Evolutionary conservation across 1,140 invertebrate species (phyloP).

Genomic region (Metaphire vulgaris): DNA sequence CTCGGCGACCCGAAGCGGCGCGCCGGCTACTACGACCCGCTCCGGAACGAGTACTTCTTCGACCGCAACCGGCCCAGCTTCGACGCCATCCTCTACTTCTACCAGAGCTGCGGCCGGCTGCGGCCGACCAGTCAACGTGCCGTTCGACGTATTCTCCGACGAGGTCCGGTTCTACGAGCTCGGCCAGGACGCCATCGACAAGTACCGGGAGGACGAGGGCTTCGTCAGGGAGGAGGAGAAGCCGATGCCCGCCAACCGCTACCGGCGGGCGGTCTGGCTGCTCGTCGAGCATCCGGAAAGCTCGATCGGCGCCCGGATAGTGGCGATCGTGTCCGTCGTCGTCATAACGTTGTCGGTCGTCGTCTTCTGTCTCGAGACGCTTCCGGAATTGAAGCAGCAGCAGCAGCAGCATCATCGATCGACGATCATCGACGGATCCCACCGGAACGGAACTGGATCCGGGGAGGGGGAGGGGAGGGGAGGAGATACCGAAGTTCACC

Average conservation of each 20-base stretch:
- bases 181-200: slow-evolving; percentile 39
- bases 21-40: slow-evolving; percentile 78
- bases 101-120: slow-evolving; percentile 95
- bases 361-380: slow-evolving; percentile 98
- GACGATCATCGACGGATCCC: background rate
- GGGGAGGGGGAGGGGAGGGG: slow-evolving; percentile 49
- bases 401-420: background rate
- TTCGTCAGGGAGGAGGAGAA: slow-evolving; percentile 42
- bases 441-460: slow-evolving; percentile 13
- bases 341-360: slow-evolving; percentile 96
- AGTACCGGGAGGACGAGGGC: slow-evolving; percentile 41
- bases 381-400: slow-evolving; percentile 92
- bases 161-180: slow-evolving; percentile 50
- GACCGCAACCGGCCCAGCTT: slow-evolving; percentile 91
- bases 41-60: slow-evolving; percentile 98
- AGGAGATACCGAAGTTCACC: slow-evolving; percentile 53
- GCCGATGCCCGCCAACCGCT: slow-evolving; percentile 36
- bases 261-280: slow-evolving; percentile 64
- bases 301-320: slow-evolving; percentile 92
- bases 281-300: slow-evolving; percentile 99
- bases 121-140: slow-evolving; percentile 92
- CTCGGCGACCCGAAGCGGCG: slow-evolving; percentile 87
- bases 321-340: slow-evolving; percentile 98
- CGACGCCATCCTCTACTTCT: slow-evolving; percentile 91
- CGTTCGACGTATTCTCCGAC: slow-evolving; percentile 60